Conservation (phyloP, 1,140 invertebrate species). For the Hyles vespertilio region DNA sequence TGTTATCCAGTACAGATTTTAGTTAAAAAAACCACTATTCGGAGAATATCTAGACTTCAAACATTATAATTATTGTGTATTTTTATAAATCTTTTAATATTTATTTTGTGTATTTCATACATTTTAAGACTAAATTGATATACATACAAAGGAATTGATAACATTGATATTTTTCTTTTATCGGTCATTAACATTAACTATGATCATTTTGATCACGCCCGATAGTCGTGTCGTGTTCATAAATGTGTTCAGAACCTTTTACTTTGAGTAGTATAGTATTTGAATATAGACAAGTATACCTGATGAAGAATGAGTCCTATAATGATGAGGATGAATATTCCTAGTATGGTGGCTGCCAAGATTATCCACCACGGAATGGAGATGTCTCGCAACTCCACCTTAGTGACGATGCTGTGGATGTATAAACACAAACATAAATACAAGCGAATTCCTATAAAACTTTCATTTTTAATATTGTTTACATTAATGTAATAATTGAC, state of each 20-base stretch:
- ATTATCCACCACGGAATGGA: constrained; percentile 29
- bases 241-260: not conserved
- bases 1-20: too few relatives aligned
- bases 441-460: not conserved
- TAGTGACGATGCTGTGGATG: constrained; percentile 12
- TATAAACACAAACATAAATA: not conserved
- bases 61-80: not conserved
- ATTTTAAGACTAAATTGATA: too few relatives aligned
- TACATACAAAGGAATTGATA: too few relatives aligned
- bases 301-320: constrained; percentile 26
- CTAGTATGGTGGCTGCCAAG: constrained; percentile 26
- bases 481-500: too few relatives aligned
- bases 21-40: too few relatives aligned
- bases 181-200: too few relatives aligned
- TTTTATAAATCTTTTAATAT: not conserved
- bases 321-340: constrained; percentile 28
- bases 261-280: too few relatives aligned
- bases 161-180: too few relatives aligned
- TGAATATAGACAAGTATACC: constrained; percentile 17
- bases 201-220: too few relatives aligned
- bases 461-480: not conserved
- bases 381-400: constrained; percentile 14
- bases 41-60: too few relatives aligned
- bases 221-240: too few relatives aligned
- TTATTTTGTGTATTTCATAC: not conserved